These are phyloP conservation scores for Astur gentilis DNA, from an alignment of 2,113 vertebrate species.

Conservation along the genomic window DNA sequence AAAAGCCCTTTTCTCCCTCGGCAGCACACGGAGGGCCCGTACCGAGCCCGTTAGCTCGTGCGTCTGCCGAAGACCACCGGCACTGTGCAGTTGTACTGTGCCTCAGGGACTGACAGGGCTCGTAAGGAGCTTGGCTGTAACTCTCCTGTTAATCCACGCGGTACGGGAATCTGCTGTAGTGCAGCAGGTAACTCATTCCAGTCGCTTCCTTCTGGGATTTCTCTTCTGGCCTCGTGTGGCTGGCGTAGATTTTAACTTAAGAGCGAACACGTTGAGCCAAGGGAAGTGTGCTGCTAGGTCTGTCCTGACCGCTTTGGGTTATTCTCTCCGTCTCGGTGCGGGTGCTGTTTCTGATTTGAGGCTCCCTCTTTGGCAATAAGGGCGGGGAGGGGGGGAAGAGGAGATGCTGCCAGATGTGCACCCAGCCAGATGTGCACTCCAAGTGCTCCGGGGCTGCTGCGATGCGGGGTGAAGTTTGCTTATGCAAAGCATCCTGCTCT, in stretches of 20 bases:
- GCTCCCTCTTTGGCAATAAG: not conserved
- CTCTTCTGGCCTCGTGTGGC: not conserved
- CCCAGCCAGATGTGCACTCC: not conserved
- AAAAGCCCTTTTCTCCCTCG: not conserved
- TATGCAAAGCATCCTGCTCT: not conserved
- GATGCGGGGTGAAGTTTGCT: not conserved
- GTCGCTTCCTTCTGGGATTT: not conserved
- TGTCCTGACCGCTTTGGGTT: not conserved
- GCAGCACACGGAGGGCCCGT: not conserved
- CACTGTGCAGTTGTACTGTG: not conserved
- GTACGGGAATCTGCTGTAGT: not conserved
- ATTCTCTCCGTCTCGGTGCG: not conserved
- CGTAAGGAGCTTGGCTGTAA: not conserved
- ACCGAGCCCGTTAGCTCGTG: not conserved
- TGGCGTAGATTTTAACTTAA: not conserved
- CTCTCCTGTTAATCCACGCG: not conserved
- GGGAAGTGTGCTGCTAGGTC: not conserved
- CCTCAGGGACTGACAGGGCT: not conserved
- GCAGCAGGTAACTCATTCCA: not conserved
- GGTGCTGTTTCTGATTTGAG: not conserved
- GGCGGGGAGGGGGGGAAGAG: not conserved
- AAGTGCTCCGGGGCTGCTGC: not conserved
- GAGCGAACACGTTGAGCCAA: fast-evolving
- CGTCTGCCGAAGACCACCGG: slow-evolving; percentile 1
- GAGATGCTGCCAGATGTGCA: slow-evolving; percentile 25